Conservation (phyloP, 2,797 vertebrate species). For the Argya squamiceps region DNA sequence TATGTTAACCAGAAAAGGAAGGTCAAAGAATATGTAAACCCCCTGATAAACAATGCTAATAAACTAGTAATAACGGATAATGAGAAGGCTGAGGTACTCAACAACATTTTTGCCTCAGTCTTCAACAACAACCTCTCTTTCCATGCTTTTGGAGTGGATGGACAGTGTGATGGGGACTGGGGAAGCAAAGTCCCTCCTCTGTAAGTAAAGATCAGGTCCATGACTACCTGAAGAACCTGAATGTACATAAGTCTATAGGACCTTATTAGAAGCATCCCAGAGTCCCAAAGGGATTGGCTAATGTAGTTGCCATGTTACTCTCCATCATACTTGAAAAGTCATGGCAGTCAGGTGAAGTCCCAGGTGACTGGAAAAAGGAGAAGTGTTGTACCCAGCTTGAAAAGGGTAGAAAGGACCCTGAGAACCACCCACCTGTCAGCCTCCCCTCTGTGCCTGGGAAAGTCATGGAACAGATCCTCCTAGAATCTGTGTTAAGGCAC, state of each 20-base stretch:
- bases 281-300: neutral
- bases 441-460: neutral
- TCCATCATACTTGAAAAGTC: neutral
- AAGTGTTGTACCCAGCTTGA: neutral
- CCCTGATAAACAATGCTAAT: neutral
- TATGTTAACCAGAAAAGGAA: neutral
- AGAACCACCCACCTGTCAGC: neutral
- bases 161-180: neutral
- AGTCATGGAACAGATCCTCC: neutral
- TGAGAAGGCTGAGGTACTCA: neutral
- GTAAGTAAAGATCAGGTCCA: neutral
- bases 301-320: neutral
- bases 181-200: neutral
- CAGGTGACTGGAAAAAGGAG: neutral
- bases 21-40: neutral
- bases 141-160: neutral
- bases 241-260: neutral
- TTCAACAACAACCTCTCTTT: neutral
- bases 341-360: neutral
- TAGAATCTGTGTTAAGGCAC: neutral
- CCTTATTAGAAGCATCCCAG: neutral
- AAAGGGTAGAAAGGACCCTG: neutral
- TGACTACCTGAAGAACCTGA: neutral
- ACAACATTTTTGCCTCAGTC: neutral
- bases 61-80: neutral